These are phyloP conservation scores for Pyrocoelia pectoralis DNA, from an alignment of 2,888 invertebrate species.

Conservation along the genomic window DNA sequence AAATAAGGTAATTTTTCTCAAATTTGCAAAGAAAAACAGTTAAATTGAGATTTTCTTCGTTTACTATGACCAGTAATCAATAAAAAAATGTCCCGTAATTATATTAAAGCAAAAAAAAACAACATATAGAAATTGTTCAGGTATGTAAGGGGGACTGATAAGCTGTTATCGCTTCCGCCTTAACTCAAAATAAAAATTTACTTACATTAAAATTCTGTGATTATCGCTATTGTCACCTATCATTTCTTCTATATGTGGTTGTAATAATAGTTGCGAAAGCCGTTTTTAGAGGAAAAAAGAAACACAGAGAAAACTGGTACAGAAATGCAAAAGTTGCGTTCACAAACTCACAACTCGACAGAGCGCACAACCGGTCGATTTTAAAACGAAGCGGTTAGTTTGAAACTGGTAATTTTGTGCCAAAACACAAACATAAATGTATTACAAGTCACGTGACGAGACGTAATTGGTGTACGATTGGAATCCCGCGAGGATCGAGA, in stretches of 20 bases:
- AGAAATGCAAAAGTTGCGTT: not conserved
- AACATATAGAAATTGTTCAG: too few species aligned
- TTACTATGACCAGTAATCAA: too few species aligned
- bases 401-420: conserved; percentile 35
- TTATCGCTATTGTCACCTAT: conserved; percentile 26
- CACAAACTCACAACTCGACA: not conserved
- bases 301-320: conserved; percentile 2
- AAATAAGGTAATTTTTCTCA: not conserved
- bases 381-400: conserved; percentile 20
- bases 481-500: conserved; percentile 32
- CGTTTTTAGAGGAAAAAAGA: conserved; percentile 2
- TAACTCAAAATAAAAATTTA: conserved; percentile 11
- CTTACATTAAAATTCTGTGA: conserved; percentile 27
- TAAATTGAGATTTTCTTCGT: too few species aligned
- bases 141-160: not conserved
- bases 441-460: conserved; percentile 28
- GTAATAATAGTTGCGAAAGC: not conserved
- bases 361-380: conserved; percentile 13
- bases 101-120: too few species aligned
- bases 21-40: too few species aligned
- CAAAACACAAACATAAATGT: conserved; percentile 30
- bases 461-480: conserved; percentile 30
- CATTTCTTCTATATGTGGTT: conserved; percentile 6
- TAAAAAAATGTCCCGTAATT: too few species aligned
- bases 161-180: not conserved